Percentiles rank a stretch among this genome's conserved stretches.
These are phyloP conservation scores for Amblyopsis rosae DNA, from an alignment of 2,113 vertebrate species.

Conservation along the genomic window DNA sequence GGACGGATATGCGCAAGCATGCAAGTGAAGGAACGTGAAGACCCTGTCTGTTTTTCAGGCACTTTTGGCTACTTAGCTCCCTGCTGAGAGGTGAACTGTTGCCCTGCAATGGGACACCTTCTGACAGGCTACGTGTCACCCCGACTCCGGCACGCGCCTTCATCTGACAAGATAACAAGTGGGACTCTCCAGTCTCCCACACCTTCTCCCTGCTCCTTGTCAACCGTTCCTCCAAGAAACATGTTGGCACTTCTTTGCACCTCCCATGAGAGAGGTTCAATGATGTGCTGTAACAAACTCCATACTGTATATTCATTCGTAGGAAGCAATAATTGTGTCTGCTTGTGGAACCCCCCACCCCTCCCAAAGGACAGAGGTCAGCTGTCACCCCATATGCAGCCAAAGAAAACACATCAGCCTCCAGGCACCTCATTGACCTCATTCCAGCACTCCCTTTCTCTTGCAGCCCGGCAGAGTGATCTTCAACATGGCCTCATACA, in stretches of 20 bases:
- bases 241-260: conserved; percentile 1
- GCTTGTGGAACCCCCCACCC: conserved; percentile 24
- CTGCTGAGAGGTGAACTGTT: conserved; percentile 62
- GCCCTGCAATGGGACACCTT: conserved; percentile 33
- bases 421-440: conserved; percentile 38
- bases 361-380: conserved; percentile 44
- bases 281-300: background rate
- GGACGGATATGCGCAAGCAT: conserved; percentile 3
- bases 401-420: conserved; percentile 53
- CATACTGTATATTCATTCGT: no score
- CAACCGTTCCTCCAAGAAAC: conserved; percentile 16
- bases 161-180: conserved; percentile 39
- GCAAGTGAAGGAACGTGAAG: background rate
- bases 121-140: background rate
- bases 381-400: conserved; percentile 34
- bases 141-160: conserved; percentile 17
- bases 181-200: background rate
- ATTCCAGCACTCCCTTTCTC: conserved; percentile 32
- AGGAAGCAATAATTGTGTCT: background rate
- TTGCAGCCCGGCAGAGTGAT: conserved; percentile 27
- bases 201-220: conserved; percentile 7
- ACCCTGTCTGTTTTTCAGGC: conserved; percentile 18
- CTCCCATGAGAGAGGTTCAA: background rate
- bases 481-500: conserved; percentile 5
- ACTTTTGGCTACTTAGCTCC: conserved; percentile 20